A percentile compares a stretch with the other conserved stretches of the same genome.
Evolutionary conservation across 2,888 invertebrate species (phyloP).

Genomic region (Bugulina stolonifera): DNA sequence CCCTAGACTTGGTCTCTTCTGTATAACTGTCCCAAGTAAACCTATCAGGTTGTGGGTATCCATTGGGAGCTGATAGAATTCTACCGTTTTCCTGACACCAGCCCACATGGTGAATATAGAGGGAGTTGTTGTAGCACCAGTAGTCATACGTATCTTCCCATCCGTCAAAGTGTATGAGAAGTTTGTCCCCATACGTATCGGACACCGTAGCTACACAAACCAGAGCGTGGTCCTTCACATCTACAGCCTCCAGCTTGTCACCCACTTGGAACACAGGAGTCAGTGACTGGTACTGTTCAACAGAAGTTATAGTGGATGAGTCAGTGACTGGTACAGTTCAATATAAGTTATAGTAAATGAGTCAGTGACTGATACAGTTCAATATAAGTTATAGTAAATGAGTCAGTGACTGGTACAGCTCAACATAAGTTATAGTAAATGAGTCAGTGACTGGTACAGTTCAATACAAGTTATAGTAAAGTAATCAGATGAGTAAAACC

Average conservation of each 20-base stretch:
- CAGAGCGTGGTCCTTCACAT: constrained; percentile 73
- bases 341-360: no score
- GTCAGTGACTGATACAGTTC: no score
- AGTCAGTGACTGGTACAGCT: no score
- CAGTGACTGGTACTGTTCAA: not conserved
- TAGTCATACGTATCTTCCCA: constrained; percentile 93
- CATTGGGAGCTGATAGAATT: constrained; percentile 74
- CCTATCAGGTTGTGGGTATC: constrained; percentile 55
- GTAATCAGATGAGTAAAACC: no score
- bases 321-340: no score
- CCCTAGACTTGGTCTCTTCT: constrained; percentile 65
- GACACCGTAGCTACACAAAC: constrained; percentile 84
- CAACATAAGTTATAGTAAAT: no score
- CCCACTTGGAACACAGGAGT: constrained; percentile 62
- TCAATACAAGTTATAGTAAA: no score
- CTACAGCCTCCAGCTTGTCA: constrained; percentile 90
- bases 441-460: no score
- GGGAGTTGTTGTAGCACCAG: constrained; percentile 85
- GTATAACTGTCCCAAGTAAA: constrained; percentile 84
- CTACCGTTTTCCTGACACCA: constrained; percentile 80
- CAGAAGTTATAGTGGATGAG: no score
- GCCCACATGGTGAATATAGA: constrained; percentile 86
- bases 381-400: no score
- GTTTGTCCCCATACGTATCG: constrained; percentile 76
- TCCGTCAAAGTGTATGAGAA: constrained; percentile 87